These are phyloP conservation scores for Perca schrenkii DNA, from an alignment of 2,113 vertebrate genomes.

Conservation along the genomic window DNA sequence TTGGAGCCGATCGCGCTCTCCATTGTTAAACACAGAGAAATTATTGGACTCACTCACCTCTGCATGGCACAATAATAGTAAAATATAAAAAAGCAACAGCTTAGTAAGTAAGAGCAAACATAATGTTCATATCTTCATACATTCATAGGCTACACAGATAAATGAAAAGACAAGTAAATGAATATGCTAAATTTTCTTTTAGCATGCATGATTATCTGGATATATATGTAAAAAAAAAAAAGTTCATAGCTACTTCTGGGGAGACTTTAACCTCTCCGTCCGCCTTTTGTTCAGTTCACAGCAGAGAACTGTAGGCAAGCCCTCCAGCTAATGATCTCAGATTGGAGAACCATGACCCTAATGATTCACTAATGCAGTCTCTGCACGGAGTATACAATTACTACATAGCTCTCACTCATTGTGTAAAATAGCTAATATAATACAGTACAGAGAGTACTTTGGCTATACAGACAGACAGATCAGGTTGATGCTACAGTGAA, in stretches of 20 bases:
- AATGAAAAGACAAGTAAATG: background rate
- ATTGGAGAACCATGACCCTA: conserved; percentile 64
- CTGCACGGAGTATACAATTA: conserved; percentile 61
- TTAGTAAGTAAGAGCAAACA: background rate
- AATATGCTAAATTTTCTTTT: background rate
- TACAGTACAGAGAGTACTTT: conserved; percentile 47
- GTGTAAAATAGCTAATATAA: conserved; percentile 62
- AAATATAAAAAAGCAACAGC: background rate
- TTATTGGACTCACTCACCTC: background rate
- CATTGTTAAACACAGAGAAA: background rate
- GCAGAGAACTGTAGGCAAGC: conserved; percentile 36
- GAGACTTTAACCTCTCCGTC: conserved; percentile 13
- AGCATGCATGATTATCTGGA: conserved; percentile 3
- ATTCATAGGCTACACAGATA: background rate
- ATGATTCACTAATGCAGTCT: conserved; percentile 70
- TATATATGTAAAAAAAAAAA: conserved; percentile 1
- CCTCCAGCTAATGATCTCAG: conserved; percentile 65
- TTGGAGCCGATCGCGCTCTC: background rate
- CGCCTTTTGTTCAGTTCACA: conserved; percentile 32
- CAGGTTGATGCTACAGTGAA: conserved; percentile 31
- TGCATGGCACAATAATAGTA: background rate
- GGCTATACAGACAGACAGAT: conserved; percentile 52
- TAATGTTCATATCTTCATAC: background rate
- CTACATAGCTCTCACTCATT: conserved; percentile 46
- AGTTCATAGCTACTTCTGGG: background rate